These are phyloP conservation scores for Cheirogaleus major DNA, from an alignment of 2,797 vertebrate species.

Conservation along the genomic window DNA sequence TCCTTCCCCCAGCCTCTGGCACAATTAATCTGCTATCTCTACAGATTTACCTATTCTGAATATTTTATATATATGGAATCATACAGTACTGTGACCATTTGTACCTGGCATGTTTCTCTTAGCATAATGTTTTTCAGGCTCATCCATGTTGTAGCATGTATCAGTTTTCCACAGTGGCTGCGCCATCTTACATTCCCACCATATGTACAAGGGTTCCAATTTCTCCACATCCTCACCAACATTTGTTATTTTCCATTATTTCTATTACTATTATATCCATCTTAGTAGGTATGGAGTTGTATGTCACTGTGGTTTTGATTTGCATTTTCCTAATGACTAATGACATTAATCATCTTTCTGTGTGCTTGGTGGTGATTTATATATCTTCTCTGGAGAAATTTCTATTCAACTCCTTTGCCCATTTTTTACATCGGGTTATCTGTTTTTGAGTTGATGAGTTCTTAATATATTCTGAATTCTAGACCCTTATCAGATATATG, in stretches of 20 bases:
- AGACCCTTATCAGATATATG: background rate
- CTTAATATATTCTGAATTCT: background rate
- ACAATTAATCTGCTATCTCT: background rate
- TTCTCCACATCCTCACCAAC: background rate
- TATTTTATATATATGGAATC: background rate
- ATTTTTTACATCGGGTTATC: background rate
- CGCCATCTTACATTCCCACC: background rate
- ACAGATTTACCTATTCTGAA: background rate
- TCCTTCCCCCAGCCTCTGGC: background rate
- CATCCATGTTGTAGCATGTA: too few species aligned
- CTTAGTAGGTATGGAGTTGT: background rate
- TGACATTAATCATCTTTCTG: background rate
- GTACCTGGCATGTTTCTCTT: background rate
- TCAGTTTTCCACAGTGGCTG: background rate
- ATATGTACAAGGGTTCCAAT: background rate
- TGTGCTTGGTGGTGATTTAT: background rate
- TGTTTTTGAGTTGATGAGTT: background rate
- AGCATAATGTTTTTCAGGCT: background rate
- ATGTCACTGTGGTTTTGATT: background rate
- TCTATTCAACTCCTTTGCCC: background rate
- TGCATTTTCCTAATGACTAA: background rate
- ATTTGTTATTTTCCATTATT: background rate
- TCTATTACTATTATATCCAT: background rate
- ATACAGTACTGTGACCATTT: background rate
- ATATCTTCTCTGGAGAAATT: background rate